These are phyloP conservation scores for Coracopsis vasa DNA, from an alignment of 2,113 vertebrate genomes.

Conservation along the genomic window DNA sequence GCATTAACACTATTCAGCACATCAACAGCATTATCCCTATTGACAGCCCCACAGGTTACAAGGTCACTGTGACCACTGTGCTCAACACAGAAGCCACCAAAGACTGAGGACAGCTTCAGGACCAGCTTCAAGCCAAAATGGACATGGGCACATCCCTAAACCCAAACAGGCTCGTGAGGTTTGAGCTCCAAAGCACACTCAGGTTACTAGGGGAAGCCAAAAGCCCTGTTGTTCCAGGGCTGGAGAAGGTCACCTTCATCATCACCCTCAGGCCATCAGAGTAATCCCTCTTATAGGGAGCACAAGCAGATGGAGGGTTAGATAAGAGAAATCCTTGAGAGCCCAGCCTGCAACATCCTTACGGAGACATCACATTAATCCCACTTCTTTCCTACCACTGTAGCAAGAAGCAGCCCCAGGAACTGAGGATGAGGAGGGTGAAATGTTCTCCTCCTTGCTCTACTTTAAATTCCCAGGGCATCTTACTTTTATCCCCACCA, in stretches of 20 bases:
- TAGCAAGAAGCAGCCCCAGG: not conserved
- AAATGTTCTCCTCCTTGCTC: not conserved
- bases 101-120: not conserved
- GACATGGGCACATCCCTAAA: not conserved
- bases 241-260: not conserved
- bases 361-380: not conserved
- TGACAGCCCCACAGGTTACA: rapidly evolving
- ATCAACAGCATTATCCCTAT: not conserved
- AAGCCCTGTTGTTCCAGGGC: not conserved
- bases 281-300: not conserved
- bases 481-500: not conserved
- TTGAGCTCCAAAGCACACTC: not conserved
- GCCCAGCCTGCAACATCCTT: not conserved
- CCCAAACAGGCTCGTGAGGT: rapidly evolving
- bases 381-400: not conserved
- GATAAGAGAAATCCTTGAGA: not conserved
- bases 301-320: not conserved
- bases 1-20: not conserved
- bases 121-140: not conserved
- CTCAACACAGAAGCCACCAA: not conserved
- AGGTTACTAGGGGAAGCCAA: not conserved
- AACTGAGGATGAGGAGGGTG: not conserved
- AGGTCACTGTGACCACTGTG: not conserved
- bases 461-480: not conserved
- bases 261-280: not conserved